Evolutionary conservation across 2,113 vertebrate genomes (phyloP).

Genomic region (Falco punctatus): DNA sequence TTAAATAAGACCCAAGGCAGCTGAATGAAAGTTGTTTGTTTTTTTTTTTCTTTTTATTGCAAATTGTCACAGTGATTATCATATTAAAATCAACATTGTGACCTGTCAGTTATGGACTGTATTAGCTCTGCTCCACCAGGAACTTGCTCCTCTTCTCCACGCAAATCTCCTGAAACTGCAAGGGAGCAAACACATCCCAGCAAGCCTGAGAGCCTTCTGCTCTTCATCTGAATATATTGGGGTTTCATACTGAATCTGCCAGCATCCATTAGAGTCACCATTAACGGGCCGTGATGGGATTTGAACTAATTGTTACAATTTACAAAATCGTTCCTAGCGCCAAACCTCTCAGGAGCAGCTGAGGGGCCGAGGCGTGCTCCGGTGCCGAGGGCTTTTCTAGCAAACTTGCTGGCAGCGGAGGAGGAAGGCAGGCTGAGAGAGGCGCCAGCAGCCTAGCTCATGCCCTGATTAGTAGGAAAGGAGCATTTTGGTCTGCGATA

Average conservation of each 20-base stretch:
- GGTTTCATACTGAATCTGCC: conserved; percentile 1
- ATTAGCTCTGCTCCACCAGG: not conserved
- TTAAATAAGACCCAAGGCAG: not conserved
- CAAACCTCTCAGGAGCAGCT: not conserved
- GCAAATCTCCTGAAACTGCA: not conserved
- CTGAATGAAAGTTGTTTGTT: accelerated
- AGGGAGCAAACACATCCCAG: not conserved
- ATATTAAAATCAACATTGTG: not conserved
- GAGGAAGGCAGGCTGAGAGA: not conserved
- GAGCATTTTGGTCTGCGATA: not conserved
- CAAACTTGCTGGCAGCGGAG: not conserved
- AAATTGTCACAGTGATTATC: not conserved
- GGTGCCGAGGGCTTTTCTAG: not conserved
- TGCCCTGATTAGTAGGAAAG: not conserved
- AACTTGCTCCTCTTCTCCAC: not conserved
- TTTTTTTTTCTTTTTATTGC: not conserved
- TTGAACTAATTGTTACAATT: not conserved
- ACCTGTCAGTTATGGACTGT: not conserved
- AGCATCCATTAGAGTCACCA: conserved; percentile 24
- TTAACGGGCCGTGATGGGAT: not conserved
- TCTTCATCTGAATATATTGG: conserved; percentile 9
- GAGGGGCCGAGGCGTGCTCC: not conserved
- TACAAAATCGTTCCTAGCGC: not conserved
- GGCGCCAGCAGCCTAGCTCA: not conserved
- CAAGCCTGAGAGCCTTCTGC: not conserved